Percentiles rank a stretch among this genome's conserved stretches.
These are phyloP conservation scores for Pipistrellus pipistrellus DNA, from an alignment of 2,797 vertebrate genomes.

Conservation along the genomic window DNA sequence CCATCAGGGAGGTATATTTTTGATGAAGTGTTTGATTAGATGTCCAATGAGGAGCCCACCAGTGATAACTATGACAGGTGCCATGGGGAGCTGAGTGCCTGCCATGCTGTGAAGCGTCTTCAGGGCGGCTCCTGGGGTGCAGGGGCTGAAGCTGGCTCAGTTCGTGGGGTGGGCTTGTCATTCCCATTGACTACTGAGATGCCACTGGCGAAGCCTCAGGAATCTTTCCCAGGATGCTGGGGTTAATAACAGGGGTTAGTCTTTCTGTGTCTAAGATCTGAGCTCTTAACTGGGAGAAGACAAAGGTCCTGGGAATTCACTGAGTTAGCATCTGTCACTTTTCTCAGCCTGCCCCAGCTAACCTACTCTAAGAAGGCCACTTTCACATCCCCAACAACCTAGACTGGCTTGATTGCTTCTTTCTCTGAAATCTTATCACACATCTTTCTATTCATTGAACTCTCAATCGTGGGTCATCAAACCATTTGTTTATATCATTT, in stretches of 20 bases:
- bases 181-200: neutral
- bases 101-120: neutral
- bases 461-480: neutral
- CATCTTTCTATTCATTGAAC: neutral
- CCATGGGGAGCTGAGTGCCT: neutral
- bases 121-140: neutral
- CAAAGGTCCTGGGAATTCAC: neutral
- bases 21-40: constrained; percentile 14
- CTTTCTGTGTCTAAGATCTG: neutral
- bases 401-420: neutral
- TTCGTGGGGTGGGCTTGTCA: neutral
- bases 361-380: neutral
- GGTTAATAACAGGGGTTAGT: neutral
- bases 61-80: neutral
- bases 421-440: constrained; percentile 40
- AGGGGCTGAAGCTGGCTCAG: neutral
- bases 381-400: constrained; percentile 22
- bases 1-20: neutral
- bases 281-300: neutral
- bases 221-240: neutral
- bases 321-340: neutral
- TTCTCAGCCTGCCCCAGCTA: neutral
- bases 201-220: neutral
- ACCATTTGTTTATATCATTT: neutral
- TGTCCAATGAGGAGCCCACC: neutral